These are phyloP conservation scores for Catamblyrhynchus diadema DNA, from an alignment of 2,797 vertebrate genomes.

Conservation along the genomic window DNA sequence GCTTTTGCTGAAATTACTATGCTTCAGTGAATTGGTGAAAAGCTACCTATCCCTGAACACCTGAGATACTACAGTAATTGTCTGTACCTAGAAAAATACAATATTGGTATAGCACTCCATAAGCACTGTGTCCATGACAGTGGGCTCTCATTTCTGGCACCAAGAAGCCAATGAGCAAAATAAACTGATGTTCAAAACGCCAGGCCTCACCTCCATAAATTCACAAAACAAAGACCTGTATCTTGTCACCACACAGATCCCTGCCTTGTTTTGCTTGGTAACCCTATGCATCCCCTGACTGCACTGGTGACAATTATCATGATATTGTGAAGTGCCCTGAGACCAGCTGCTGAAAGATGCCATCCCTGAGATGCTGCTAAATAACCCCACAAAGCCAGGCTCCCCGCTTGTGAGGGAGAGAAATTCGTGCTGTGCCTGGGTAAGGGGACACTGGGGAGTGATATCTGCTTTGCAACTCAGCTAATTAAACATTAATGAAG, in stretches of 20 bases:
- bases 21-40: not conserved
- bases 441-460: not conserved
- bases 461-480: not conserved
- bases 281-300: not conserved
- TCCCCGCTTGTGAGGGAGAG: accelerated
- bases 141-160: not conserved
- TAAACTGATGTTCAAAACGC: not conserved
- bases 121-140: not conserved
- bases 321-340: not conserved
- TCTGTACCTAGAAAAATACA: not conserved
- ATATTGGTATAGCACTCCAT: not conserved
- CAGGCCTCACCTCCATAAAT: not conserved
- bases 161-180: not conserved
- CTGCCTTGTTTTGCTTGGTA: not conserved
- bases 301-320: not conserved
- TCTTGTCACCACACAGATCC: not conserved
- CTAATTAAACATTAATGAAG: conserved; percentile 53
- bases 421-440: not conserved
- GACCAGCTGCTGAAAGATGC: not conserved
- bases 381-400: not conserved
- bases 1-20: not conserved
- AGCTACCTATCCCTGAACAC: not conserved
- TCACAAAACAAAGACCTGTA: accelerated
- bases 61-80: not conserved
- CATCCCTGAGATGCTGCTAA: not conserved